These are phyloP conservation scores for Morus bassanus DNA, from an alignment of 2,797 vertebrate genomes.

Conservation along the genomic window DNA sequence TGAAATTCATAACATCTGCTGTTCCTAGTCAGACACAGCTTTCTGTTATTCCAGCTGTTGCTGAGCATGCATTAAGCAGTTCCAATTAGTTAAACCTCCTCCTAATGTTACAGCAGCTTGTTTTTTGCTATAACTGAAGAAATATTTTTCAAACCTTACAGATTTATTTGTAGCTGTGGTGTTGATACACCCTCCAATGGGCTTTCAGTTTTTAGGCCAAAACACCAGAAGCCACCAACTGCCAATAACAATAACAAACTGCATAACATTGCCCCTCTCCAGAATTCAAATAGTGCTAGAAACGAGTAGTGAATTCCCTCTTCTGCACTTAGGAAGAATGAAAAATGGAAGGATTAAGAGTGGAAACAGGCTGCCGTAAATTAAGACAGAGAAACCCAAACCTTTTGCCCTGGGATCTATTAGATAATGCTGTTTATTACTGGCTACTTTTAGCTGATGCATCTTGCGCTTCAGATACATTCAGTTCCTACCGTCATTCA, in stretches of 20 bases:
- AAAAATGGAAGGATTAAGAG: neutral
- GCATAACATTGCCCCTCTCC: neutral
- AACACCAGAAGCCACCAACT: constrained; percentile 11
- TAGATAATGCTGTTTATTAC: neutral
- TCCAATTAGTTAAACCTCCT: constrained; percentile 68
- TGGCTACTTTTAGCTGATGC: neutral
- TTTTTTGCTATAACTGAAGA: constrained; percentile 6
- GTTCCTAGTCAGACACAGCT: constrained; percentile 12
- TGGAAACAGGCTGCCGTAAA: neutral
- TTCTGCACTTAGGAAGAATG: neutral
- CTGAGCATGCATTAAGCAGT: constrained; percentile 54
- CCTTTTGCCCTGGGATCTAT: neutral
- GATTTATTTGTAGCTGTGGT: constrained; percentile 24
- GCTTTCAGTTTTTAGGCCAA: neutral
- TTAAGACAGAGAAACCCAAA: neutral
- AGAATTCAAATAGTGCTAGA: neutral
- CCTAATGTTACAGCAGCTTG: constrained; percentile 44
- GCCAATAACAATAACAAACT: neutral
- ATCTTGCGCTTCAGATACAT: neutral
- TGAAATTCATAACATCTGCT: constrained; percentile 60
- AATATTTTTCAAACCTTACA: constrained; percentile 9
- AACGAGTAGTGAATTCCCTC: neutral
- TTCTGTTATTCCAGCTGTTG: constrained; percentile 73
- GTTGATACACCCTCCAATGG: constrained; percentile 2
- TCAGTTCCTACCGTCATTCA: fast-evolving